These are phyloP conservation scores for Agrypnia vestita DNA, from an alignment of 1,140 invertebrate species.

Conservation along the genomic window DNA sequence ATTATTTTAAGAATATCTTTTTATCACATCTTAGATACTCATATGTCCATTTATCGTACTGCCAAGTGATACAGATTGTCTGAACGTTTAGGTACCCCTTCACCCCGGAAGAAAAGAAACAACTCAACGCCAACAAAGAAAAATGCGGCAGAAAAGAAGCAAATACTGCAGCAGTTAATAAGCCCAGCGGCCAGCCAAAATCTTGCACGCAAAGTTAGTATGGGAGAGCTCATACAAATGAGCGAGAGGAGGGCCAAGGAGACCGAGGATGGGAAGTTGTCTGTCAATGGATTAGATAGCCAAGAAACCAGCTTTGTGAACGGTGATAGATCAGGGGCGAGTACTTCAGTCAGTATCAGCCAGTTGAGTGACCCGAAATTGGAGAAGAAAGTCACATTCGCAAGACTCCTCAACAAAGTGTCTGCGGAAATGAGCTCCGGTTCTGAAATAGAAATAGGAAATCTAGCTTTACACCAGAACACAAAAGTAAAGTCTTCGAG, in stretches of 20 bases:
- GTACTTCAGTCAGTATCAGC: conserved; percentile 70
- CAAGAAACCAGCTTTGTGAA: conserved; percentile 76
- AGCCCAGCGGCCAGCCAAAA: conserved; percentile 70
- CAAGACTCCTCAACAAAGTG: conserved; percentile 80
- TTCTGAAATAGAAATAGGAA: conserved; percentile 76
- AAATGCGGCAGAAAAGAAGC: conserved; percentile 81
- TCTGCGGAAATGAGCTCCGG: conserved; percentile 82
- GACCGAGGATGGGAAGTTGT: conserved; percentile 55
- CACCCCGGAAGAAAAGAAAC: conserved; percentile 81
- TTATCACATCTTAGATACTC: background rate
- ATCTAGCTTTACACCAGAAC: conserved; percentile 61
- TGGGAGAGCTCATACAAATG: conserved; percentile 81
- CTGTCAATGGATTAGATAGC: conserved; percentile 65
- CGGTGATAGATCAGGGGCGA: conserved; percentile 67
- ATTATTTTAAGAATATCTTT: too few relatives aligned
- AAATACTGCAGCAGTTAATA: conserved; percentile 83
- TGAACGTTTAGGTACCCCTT: conserved; percentile 76
- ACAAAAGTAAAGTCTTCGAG: conserved; percentile 70
- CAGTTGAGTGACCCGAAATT: conserved; percentile 77
- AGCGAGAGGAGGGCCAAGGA: conserved; percentile 73
- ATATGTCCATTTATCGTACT: conserved; percentile 31
- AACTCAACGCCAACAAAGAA: conserved; percentile 82
- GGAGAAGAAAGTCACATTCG: conserved; percentile 85
- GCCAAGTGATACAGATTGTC: conserved; percentile 51
- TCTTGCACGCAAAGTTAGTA: conserved; percentile 74